A percentile compares a stretch with the other conserved stretches of the same genome.
Conservation (phyloP, 2,113 vertebrate species). For the Geothlypis trichas region DNA sequence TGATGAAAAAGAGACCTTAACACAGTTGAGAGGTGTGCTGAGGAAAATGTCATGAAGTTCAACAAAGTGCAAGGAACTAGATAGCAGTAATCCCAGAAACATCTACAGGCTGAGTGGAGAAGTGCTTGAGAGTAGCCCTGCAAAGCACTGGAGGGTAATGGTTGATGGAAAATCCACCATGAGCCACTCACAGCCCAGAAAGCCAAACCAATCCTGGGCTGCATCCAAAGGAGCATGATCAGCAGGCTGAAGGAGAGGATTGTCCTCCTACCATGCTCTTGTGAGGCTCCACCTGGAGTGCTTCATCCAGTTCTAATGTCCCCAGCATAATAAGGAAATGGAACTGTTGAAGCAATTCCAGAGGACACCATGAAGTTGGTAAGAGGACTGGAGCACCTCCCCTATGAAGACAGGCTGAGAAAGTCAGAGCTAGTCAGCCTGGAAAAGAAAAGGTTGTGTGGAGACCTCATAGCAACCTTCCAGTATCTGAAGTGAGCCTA, state of each 20-base stretch:
- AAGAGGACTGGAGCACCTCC: neutral
- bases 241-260: neutral
- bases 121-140: neutral
- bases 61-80: neutral
- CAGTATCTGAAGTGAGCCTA: neutral
- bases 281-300: neutral
- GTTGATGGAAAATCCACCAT: neutral
- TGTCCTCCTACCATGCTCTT: neutral
- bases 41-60: neutral
- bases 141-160: neutral
- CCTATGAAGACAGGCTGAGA: neutral
- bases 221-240: neutral
- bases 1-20: neutral
- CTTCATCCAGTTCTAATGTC: neutral
- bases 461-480: neutral
- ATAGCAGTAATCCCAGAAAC: neutral
- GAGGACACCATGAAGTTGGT: neutral
- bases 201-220: neutral
- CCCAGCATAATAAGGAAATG: neutral
- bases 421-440: neutral
- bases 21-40: neutral
- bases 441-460: neutral
- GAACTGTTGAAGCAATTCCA: neutral
- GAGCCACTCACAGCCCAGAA: neutral
- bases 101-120: neutral